Conservation (phyloP, 2,797 vertebrate species). For the Meda fulgida region DNA sequence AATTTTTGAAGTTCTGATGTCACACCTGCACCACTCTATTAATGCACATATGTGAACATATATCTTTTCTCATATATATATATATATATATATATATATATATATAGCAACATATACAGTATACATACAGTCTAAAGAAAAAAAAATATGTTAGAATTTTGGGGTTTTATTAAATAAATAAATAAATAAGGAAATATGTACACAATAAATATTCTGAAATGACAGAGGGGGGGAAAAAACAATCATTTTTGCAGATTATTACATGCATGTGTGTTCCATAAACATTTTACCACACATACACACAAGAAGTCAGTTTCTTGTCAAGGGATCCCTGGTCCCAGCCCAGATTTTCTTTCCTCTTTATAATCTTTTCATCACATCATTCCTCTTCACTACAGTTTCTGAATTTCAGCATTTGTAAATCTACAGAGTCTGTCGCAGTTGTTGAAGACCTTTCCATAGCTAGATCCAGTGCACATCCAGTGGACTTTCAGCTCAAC, state of each 20-base stretch:
- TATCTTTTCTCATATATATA: not conserved
- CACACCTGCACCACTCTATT: too few relatives aligned
- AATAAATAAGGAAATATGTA: constrained; percentile 95
- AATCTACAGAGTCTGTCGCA: constrained; percentile 14
- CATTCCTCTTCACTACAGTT: constrained; percentile 74
- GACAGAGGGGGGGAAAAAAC: not conserved
- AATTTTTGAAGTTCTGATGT: too few relatives aligned
- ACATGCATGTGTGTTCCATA: constrained; percentile 46
- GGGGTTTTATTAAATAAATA: constrained; percentile 80
- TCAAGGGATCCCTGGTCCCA: constrained; percentile 80
- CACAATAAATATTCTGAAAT: constrained; percentile 91
- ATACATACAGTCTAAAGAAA: constrained; percentile 54
- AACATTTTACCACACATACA: constrained; percentile 45
- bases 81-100: not conserved
- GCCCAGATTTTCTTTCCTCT: constrained; percentile 76
- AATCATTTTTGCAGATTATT: constrained; percentile 21
- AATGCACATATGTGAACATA: too few relatives aligned
- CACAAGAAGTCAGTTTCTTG: constrained; percentile 62
- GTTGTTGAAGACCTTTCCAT: constrained; percentile 67
- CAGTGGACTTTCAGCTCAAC: constrained; percentile 2
- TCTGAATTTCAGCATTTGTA: constrained; percentile 38
- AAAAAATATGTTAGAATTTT: not conserved
- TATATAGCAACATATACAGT: not conserved
- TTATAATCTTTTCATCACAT: constrained; percentile 54
- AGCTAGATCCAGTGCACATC: not conserved